phyloP scores from a whole-genome alignment of 2,888 invertebrate species.

The Crioceris asparagi region DNA sequence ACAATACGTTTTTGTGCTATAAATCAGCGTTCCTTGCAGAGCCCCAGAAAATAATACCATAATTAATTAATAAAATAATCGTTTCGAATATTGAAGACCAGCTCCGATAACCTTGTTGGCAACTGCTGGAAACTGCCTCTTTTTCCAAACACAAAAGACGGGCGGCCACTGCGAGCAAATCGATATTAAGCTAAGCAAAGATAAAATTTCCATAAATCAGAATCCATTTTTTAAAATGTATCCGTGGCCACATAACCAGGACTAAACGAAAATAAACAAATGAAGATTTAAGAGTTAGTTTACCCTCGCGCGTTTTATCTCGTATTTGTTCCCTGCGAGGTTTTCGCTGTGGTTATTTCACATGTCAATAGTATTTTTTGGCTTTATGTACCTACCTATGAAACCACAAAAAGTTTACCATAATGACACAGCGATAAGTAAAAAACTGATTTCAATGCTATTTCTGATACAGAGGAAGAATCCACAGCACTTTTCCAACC shows the following conservation, averaged over 20 bases:
- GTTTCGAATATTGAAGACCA: no score
- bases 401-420: neutral
- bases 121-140: no score
- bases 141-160: no score
- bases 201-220: neutral
- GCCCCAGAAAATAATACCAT: no score
- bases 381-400: neutral
- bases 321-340: neutral
- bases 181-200: neutral
- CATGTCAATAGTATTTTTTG: neutral
- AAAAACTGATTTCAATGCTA: no score
- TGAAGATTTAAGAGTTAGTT: neutral
- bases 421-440: no score
- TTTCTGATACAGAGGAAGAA: no score
- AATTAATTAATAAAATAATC: no score
- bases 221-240: neutral
- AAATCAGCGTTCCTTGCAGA: no score
- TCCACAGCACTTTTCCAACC: no score
- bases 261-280: constrained; percentile 1
- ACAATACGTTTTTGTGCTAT: no score
- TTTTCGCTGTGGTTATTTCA: neutral
- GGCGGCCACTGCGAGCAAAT: neutral
- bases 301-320: neutral
- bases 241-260: neutral
- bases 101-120: no score